These are phyloP conservation scores for Cyphomyrus plagiostoma DNA, from an alignment of 2,113 vertebrate genomes.

Conservation along the genomic window DNA sequence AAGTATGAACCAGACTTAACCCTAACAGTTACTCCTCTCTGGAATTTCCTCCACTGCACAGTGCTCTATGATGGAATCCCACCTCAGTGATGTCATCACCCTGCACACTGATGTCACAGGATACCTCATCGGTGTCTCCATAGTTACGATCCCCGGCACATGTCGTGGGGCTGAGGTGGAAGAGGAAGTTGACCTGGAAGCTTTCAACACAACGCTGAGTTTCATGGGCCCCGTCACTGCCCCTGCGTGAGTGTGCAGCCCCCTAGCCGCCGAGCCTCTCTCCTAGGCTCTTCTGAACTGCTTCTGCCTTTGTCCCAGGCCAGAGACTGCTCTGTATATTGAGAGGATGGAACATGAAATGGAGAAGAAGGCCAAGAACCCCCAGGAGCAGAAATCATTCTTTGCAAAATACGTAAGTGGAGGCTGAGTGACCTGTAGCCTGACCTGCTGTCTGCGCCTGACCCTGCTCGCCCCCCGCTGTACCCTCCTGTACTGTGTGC, in stretches of 20 bases:
- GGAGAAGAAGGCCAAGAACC: constrained; percentile 84
- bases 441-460: background rate
- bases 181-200: constrained; percentile 79
- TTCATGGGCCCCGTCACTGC: constrained; percentile 67
- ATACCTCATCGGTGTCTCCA: constrained; percentile 75
- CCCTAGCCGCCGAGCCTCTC: background rate
- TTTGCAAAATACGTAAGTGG: constrained; percentile 88
- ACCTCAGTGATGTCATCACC: constrained; percentile 77
- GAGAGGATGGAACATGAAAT: constrained; percentile 76
- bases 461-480: background rate
- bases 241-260: constrained; percentile 59
- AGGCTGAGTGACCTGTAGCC: background rate
- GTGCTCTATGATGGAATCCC: constrained; percentile 86
- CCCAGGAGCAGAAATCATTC: constrained; percentile 90
- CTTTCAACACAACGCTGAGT: constrained; percentile 78
- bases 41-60: constrained; percentile 61
- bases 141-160: constrained; percentile 73
- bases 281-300: background rate
- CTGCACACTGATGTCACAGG: constrained; percentile 76
- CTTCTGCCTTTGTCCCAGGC: constrained; percentile 51
- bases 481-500: background rate
- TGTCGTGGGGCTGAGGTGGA: constrained; percentile 79
- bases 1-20: background rate
- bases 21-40: background rate
- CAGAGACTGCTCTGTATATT: constrained; percentile 77